Conservation (phyloP, 2,888 invertebrate species). For the Eulithis prunata region DNA sequence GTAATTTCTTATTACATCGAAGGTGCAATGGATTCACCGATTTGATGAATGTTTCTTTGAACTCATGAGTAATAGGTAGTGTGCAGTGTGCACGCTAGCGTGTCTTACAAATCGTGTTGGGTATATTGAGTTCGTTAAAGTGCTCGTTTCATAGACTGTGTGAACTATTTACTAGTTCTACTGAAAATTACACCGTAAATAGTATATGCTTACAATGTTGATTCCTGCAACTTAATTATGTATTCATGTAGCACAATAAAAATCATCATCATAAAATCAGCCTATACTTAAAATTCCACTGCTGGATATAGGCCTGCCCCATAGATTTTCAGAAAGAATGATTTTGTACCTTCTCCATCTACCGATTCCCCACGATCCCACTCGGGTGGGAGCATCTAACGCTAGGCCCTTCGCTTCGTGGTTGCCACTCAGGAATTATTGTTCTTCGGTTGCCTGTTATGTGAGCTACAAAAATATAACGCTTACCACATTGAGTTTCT, state of each 20-base stretch:
- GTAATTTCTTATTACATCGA: slow-evolving; percentile 10
- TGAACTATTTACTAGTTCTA: slow-evolving; percentile 2
- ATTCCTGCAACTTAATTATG: neutral
- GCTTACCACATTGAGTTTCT: slow-evolving; percentile 94
- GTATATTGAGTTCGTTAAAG: slow-evolving; percentile 16
- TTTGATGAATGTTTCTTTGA: slow-evolving; percentile 23
- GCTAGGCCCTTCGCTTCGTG: too few species aligned
- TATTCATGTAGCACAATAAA: neutral
- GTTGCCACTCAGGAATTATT: too few species aligned
- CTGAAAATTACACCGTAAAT: slow-evolving; percentile 15
- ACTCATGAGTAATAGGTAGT: slow-evolving; percentile 6
- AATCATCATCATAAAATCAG: neutral
- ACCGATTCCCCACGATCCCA: too few species aligned
- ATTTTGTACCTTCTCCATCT: too few species aligned
- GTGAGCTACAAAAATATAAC: too few species aligned
- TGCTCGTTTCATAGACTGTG: slow-evolving; percentile 9
- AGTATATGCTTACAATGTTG: slow-evolving; percentile 9
- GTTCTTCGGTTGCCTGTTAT: too few species aligned
- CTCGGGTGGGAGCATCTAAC: too few species aligned
- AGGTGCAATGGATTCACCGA: slow-evolving; percentile 10
- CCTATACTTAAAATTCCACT: too few species aligned
- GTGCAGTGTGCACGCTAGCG: slow-evolving; percentile 14
- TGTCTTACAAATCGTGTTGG: slow-evolving; percentile 17
- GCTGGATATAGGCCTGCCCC: too few species aligned
- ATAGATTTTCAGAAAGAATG: too few species aligned